phyloP scores from a whole-genome alignment of 2,797 vertebrate genomes.

The Lycodopsis pacificus region DNA sequence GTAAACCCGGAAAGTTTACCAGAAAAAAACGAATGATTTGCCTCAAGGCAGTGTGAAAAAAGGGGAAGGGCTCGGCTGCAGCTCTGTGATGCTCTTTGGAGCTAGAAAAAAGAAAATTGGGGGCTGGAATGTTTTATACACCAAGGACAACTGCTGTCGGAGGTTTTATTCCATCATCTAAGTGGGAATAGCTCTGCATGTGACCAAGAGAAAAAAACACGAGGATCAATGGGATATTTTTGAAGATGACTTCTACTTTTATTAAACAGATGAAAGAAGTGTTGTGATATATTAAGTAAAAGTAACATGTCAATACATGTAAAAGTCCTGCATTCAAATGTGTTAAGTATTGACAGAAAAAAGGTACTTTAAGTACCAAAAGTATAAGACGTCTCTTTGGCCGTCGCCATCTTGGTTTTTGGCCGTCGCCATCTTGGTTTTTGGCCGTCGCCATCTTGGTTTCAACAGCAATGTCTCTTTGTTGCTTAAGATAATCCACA shows the following conservation, averaged over 20 bases:
- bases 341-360: neutral
- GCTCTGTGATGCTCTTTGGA: constrained; percentile 35
- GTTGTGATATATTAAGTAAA: too few species aligned
- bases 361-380: too few species aligned
- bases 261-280: neutral
- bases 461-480: too few species aligned
- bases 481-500: neutral
- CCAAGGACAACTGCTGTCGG: constrained; percentile 56
- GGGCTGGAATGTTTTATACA: constrained; percentile 42
- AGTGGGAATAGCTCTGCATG: neutral
- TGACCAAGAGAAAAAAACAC: neutral
- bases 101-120: constrained; percentile 15
- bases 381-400: neutral
- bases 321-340: neutral
- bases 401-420: too few species aligned
- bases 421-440: too few species aligned
- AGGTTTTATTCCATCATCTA: constrained; percentile 5
- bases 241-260: neutral
- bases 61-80: constrained; percentile 35
- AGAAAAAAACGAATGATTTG: constrained; percentile 9
- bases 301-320: neutral
- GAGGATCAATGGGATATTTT: too few species aligned
- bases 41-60: constrained; percentile 40
- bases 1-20: constrained; percentile 39
- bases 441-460: too few species aligned